Conservation (phyloP, 2,113 vertebrate genomes). For the Calidris pugnax region DNA sequence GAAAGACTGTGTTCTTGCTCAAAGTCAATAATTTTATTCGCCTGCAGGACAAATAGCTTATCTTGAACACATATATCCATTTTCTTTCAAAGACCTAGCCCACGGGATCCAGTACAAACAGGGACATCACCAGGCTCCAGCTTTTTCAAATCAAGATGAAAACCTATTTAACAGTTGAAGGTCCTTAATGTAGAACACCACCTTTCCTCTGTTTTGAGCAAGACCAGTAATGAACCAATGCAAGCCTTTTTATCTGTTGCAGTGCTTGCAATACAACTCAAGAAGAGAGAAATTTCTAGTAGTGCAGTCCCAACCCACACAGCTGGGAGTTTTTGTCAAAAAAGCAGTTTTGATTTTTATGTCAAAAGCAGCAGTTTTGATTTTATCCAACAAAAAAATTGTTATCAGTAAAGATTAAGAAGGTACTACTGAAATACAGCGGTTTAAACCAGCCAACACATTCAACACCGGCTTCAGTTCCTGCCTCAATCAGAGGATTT, state of each 20-base stretch:
- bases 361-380: background rate
- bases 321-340: too few relatives aligned
- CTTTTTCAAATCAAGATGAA: background rate
- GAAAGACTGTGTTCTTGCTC: background rate
- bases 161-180: background rate
- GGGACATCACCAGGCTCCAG: background rate
- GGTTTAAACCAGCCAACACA: background rate
- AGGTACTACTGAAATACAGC: background rate
- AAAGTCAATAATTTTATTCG: background rate
- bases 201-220: background rate
- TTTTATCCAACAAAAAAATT: background rate
- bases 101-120: background rate
- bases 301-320: too few relatives aligned
- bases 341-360: background rate
- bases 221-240: background rate
- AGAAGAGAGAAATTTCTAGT: background rate
- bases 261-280: background rate
- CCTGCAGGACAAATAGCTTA: background rate
- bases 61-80: accelerated
- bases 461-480: background rate
- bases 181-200: background rate
- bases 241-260: background rate
- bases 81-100: background rate
- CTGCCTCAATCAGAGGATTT: background rate
- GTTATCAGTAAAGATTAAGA: background rate